These are phyloP conservation scores for Loris lydekkerianus DNA, from an alignment of 2,797 vertebrate genomes.

Conservation along the genomic window DNA sequence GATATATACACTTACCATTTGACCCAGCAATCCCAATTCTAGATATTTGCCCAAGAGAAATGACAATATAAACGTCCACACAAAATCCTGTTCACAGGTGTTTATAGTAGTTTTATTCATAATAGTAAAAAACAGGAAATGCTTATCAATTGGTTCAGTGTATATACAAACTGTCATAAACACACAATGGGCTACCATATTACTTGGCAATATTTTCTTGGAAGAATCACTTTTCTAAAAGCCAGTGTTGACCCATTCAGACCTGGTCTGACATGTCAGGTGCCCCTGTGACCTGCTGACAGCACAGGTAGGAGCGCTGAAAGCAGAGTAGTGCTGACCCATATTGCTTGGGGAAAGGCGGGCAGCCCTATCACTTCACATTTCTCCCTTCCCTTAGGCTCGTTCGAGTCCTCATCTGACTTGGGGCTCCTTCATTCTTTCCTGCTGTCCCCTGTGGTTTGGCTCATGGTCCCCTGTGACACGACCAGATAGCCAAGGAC, in stretches of 20 bases:
- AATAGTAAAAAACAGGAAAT: background rate
- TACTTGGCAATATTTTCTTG: background rate
- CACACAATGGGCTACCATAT: background rate
- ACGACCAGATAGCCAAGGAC: background rate
- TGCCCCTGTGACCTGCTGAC: background rate
- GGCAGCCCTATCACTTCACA: background rate
- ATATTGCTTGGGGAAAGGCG: background rate
- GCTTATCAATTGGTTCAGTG: background rate
- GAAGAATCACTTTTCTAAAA: constrained; percentile 39
- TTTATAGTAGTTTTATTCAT: constrained; percentile 26
- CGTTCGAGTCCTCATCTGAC: background rate
- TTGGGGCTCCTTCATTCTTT: background rate
- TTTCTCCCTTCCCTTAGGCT: background rate
- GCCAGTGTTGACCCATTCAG: background rate
- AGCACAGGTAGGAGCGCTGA: background rate
- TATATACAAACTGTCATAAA: background rate
- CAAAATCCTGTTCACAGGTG: background rate
- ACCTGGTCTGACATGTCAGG: background rate
- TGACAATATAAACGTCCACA: background rate
- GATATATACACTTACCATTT: background rate
- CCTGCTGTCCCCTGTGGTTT: constrained; percentile 14
- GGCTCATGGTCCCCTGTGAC: background rate
- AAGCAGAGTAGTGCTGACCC: background rate
- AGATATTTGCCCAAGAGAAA: constrained; percentile 2
- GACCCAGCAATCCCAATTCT: background rate